phyloP scores from a whole-genome alignment of 2,113 vertebrate species.

The Xenopus borealis region DNA sequence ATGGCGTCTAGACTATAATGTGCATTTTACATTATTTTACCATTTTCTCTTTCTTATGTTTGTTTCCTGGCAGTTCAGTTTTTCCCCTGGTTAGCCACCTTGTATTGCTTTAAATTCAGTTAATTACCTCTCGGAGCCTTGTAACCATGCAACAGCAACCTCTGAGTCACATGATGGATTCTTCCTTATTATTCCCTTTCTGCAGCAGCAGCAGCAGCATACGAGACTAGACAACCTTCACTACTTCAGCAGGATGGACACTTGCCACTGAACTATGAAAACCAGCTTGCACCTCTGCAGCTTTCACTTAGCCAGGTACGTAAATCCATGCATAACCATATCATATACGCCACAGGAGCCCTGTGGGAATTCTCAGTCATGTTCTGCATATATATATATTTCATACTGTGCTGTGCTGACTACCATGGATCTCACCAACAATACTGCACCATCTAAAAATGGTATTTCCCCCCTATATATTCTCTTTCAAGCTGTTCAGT shows the following conservation, averaged over 20 bases:
- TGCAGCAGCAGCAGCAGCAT: constrained; percentile 74
- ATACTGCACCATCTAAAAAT: constrained; percentile 29
- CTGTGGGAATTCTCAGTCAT: not conserved
- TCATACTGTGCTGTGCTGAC: constrained; percentile 6
- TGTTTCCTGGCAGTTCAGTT: not conserved
- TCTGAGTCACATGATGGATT: constrained; percentile 32
- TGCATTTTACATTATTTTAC: not conserved
- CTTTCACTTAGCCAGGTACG: constrained; percentile 73
- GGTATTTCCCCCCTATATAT: not conserved
- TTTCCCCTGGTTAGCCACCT: constrained; percentile 24
- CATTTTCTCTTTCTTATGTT: not conserved
- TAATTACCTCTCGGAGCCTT: constrained; percentile 43
- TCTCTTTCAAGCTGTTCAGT: constrained; percentile 8
- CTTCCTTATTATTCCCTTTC: constrained; percentile 41
- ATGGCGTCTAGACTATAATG: no score
- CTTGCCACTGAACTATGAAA: constrained; percentile 69
- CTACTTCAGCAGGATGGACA: constrained; percentile 69
- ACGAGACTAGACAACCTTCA: constrained; percentile 68
- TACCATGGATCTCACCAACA: not conserved
- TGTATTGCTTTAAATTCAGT: constrained; percentile 45
- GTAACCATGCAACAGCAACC: constrained; percentile 47
- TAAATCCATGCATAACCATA: not conserved
- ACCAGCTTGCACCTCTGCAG: constrained; percentile 64
- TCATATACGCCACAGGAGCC: not conserved
- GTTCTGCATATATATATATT: constrained; percentile 9